Base-by-base conservation (phyloP, 1,140 invertebrate species). In the Neomicropteryx cornuta region DNA sequence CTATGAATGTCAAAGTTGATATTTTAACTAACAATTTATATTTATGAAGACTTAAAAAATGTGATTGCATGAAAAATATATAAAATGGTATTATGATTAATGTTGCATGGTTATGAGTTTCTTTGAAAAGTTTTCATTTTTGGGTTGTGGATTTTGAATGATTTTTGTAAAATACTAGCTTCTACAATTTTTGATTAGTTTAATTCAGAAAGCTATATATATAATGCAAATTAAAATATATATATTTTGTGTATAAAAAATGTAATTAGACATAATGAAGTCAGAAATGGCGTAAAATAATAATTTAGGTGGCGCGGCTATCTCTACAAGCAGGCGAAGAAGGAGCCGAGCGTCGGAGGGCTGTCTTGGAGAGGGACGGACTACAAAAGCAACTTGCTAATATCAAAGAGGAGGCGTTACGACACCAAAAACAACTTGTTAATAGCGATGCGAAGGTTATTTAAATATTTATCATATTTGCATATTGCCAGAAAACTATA, bases 311-410 rank as follows among this genome's bases (percentile, higher is more conserved):
- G 32, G 80, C 79, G 36, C 72, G 83, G 29, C 55, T 87, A 20
- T 84, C 82, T 36, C 72, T 81, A 39, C 83, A 87, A 51, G 83
- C 83, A 1, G 83, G 81, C 1, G 83, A 87, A 49, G 83, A 87
- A 51, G 81, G 83, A 13, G 66, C 81, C 1, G 83, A 87, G 50
- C 71, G 83, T 35, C 66, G 85, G 43, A 66, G 83, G 41, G 78
- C 83, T 0, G 75, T 87, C 40, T 72, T 76, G 21, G 77, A 84
- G 47, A 77, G 77, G 29, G 73, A 74, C 37, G 70, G 71, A 41
- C 56, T 85, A 29, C 71, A 71, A 28, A 74, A 81, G 33, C 72
- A 71, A 51, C 64, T 83, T 1, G 71, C 72, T 40, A 71, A 75
- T 38, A 62, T 82, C 27, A 73, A 79, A 42, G 73, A 73, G 11